Base-by-base conservation (phyloP, 2,888 invertebrate species). In the Orthosia gothica region DNA sequence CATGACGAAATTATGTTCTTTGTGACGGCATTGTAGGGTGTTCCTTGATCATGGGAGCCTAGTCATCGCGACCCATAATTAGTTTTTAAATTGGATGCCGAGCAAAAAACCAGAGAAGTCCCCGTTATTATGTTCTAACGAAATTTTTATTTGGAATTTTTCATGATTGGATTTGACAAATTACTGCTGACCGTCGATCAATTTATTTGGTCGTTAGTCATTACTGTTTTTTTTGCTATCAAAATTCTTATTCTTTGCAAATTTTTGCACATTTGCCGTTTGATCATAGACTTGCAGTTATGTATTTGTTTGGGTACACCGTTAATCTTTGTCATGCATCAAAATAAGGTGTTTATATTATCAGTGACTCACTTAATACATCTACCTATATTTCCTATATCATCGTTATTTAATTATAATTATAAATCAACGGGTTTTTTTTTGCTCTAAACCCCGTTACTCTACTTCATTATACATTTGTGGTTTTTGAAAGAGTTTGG, bases 21-120 rank as follows among this genome's bases (percentile, higher is more conserved):
- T 94, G 94, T 93, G 90, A 87, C 86, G 89, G 91, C 89, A 89
- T 93, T 91, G 91, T 91, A 91, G 94, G 94, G 93, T 92, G 93
- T 91, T 93, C 89, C 93, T 93, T 91, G 91, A 90, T 91, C 93
- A 92, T 93, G 92, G 91, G 91, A 91, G 93, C 91, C 94, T 94
- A 95, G 95, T 95, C 95, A 94, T 94, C 92, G 91, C 89, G 90
- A 90, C 90, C 91, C 92, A 92, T 96, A 95, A 96, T 96, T 96
- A 96, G 95, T 95, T 96, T 96, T 95, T 94, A 95, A 95, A 96
- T 96, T 96, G 96, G 96, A 94, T 93, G 90, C 86, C 84, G 74
- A 89, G 92, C 92, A 93, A 94, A 95, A 95, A 95, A 92, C 91
- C 91, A 91, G 89, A 92, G 92, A 93, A 93, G 93, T 93, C 93